Conservation (phyloP, 2,888 invertebrate species). For the Sympetrum striolatum region DNA sequence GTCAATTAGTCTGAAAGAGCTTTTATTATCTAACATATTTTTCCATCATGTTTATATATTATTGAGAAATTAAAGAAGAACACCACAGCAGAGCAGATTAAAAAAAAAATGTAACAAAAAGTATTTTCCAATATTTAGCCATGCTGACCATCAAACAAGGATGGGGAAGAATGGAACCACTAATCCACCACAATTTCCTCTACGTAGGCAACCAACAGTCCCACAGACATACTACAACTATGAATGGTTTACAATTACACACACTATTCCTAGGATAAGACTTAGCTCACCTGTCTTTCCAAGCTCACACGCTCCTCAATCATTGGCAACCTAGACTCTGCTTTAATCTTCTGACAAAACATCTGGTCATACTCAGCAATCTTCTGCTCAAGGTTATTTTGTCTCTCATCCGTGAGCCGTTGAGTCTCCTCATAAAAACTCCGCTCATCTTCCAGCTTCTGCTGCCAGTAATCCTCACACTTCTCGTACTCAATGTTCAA, state of each 20-base stretch:
- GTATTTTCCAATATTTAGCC: too few species aligned
- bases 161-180: not conserved
- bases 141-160: not conserved
- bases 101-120: too few species aligned
- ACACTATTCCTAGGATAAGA: not conserved
- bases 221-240: too few species aligned
- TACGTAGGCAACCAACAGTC: not conserved
- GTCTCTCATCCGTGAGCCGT: conserved; percentile 76
- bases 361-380: conserved; percentile 83
- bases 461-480: conserved; percentile 87
- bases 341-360: conserved; percentile 60
- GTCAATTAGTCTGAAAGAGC: too few species aligned
- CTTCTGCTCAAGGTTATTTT: conserved; percentile 74
- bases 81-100: too few species aligned
- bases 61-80: too few species aligned
- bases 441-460: conserved; percentile 79
- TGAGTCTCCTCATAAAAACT: conserved; percentile 75
- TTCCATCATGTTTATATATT: too few species aligned
- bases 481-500: conserved; percentile 80
- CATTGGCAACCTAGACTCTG: conserved; percentile 68
- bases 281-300: conserved; percentile 64
- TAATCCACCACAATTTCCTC: not conserved
- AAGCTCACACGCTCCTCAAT: conserved; percentile 77
- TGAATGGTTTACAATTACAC: too few species aligned
- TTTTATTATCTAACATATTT: too few species aligned